phyloP scores from a whole-genome alignment of 2,888 invertebrate genomes.

The Papilio gigon region DNA sequence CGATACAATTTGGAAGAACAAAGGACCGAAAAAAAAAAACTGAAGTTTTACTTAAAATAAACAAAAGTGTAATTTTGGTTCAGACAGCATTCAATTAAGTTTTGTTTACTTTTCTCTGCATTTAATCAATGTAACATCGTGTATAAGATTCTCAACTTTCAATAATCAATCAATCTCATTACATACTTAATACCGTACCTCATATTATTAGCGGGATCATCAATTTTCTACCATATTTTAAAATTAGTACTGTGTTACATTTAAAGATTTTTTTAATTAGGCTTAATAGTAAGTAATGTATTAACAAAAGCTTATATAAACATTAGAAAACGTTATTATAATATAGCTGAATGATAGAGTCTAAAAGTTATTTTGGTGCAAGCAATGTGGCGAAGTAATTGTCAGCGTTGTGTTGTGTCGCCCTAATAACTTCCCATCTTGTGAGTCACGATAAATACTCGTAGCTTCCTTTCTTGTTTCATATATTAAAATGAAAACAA shows the following conservation, averaged over 20 bases:
- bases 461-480: background rate
- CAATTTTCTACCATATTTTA: no score
- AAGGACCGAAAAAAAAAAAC: slow-evolving; percentile 51
- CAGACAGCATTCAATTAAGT: slow-evolving; percentile 6
- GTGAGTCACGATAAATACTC: background rate
- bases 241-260: no score
- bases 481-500: background rate
- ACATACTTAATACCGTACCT: no score
- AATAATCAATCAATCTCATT: no score
- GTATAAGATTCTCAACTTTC: no score
- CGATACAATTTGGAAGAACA: slow-evolving; percentile 69
- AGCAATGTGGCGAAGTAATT: background rate
- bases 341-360: no score
- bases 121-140: background rate
- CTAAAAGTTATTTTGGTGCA: background rate
- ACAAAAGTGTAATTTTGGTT: slow-evolving; percentile 30
- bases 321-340: no score
- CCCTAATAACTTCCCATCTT: slow-evolving; percentile 12
- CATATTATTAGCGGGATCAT: no score
- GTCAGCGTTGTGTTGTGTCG: background rate
- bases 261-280: no score
- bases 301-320: no score
- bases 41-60: slow-evolving; percentile 38
- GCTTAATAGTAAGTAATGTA: no score
- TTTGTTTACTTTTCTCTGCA: background rate